Evolutionary conservation across 2,113 vertebrate species (phyloP).

Genomic region (Dasyurus viverrinus): DNA sequence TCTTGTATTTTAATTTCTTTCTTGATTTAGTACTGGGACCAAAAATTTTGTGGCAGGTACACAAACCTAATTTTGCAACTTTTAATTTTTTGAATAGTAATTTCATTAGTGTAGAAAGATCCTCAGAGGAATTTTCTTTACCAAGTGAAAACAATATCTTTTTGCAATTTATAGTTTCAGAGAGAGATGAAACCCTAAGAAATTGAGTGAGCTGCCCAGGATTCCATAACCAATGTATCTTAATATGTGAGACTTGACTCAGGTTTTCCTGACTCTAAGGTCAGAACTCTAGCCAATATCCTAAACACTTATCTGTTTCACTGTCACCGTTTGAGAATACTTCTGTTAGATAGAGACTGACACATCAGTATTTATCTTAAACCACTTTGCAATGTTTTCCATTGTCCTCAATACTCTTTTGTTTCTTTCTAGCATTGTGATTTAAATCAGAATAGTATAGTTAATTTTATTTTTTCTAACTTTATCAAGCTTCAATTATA

Average conservation of each 20-base stretch:
- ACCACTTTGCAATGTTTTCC: background rate
- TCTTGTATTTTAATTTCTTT: background rate
- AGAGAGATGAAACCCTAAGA: background rate
- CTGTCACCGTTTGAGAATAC: background rate
- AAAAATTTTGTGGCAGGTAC: background rate
- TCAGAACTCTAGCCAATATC: background rate
- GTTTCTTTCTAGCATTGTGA: background rate
- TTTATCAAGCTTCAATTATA: slow-evolving; percentile 41
- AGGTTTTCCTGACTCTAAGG: background rate
- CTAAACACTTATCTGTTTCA: background rate
- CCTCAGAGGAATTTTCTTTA: background rate
- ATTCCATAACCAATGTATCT: background rate
- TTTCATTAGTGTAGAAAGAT: background rate
- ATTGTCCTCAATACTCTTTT: background rate
- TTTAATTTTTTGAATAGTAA: background rate
- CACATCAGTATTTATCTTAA: background rate
- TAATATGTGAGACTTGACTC: background rate
- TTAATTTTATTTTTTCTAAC: slow-evolving; percentile 2
- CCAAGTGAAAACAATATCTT: background rate
- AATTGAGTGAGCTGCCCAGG: background rate
- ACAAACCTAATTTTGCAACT: background rate
- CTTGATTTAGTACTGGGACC: background rate
- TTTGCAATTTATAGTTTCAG: background rate
- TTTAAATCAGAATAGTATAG: slow-evolving; percentile 35
- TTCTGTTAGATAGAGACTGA: background rate